A percentile compares a stretch with the other conserved stretches of the same genome.
These are phyloP conservation scores for Tethea ocularis DNA, from an alignment of 2,888 invertebrate species.

Conservation along the genomic window DNA sequence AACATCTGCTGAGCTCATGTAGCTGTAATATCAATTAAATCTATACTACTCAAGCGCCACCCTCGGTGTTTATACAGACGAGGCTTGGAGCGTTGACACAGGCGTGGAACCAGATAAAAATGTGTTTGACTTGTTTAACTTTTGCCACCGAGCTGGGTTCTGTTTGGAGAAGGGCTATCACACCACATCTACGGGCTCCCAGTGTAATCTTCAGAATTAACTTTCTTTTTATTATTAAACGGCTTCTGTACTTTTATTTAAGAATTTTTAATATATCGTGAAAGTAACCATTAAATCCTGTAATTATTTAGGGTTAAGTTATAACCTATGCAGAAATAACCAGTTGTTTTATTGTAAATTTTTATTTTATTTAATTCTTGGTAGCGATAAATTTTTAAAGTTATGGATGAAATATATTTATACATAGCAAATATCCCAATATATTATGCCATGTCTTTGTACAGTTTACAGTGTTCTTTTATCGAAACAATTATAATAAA, in stretches of 20 bases:
- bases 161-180: conserved; percentile 51
- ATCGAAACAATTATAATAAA: neutral
- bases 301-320: no score
- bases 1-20: conserved; percentile 50
- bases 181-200: conserved; percentile 32
- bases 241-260: conserved; percentile 15
- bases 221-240: neutral
- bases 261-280: neutral
- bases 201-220: conserved; percentile 34
- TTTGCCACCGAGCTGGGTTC: conserved; percentile 59
- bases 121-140: conserved; percentile 72
- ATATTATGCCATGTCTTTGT: no score
- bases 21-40: conserved; percentile 71
- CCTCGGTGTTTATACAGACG: conserved; percentile 72
- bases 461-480: no score
- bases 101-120: conserved; percentile 72
- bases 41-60: conserved; percentile 59
- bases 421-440: no score
- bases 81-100: conserved; percentile 57
- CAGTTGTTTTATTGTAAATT: no score
- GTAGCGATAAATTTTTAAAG: no score
- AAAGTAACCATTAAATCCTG: no score
- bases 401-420: no score
- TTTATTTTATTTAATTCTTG: no score
- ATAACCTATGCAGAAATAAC: no score